Conservation (phyloP, 2,797 vertebrate genomes). For the Alauda arvensis region DNA sequence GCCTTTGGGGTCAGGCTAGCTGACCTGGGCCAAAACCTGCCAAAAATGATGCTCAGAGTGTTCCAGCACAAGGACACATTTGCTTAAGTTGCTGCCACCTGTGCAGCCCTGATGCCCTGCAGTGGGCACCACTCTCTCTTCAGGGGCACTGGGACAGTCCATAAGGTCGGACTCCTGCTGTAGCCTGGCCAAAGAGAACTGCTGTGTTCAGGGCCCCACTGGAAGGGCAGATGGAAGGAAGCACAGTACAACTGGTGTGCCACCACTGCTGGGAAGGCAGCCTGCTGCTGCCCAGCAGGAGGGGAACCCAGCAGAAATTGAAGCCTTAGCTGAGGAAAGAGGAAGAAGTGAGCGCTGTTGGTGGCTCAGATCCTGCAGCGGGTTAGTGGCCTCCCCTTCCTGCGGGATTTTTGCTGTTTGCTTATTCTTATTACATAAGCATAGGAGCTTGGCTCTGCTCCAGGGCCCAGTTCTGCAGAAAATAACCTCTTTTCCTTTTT, state of each 20-base stretch:
- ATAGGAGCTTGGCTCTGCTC: neutral
- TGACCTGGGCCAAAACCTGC: neutral
- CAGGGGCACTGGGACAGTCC: accelerated
- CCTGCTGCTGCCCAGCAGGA: neutral
- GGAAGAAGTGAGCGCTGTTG: accelerated
- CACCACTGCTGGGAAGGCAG: neutral
- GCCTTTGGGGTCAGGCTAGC: neutral
- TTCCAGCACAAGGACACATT: neutral
- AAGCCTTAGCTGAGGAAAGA: neutral
- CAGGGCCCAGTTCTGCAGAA: neutral
- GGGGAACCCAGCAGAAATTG: neutral
- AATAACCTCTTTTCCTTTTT: neutral
- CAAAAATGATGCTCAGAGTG: accelerated
- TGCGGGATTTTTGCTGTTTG: neutral
- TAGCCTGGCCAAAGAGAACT: neutral
- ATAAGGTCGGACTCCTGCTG: neutral
- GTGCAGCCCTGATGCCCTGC: neutral
- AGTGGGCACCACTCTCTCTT: accelerated
- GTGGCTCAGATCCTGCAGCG: neutral
- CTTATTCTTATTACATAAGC: neutral
- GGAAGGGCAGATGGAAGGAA: neutral
- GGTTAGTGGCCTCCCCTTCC: neutral
- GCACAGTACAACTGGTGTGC: neutral
- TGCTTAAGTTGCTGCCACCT: neutral
- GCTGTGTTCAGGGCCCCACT: no score